These are phyloP conservation scores for Coptotermes formosanus DNA, from an alignment of 1,140 invertebrate species.

Conservation along the genomic window DNA sequence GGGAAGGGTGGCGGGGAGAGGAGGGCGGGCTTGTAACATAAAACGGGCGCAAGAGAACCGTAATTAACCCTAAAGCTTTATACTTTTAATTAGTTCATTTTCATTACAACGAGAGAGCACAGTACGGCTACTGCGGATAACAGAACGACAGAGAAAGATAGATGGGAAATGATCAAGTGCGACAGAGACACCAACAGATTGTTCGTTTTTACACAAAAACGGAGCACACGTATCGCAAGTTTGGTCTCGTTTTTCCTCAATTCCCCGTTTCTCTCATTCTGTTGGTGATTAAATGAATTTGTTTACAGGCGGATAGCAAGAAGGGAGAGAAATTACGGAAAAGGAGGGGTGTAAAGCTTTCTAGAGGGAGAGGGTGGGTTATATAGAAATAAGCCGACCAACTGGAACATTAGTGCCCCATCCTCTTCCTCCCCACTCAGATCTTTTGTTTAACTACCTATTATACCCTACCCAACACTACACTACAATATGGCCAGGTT, in stretches of 20 bases:
- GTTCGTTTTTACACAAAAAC: neutral
- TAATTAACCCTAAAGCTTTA: constrained; percentile 29
- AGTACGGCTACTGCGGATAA: neutral
- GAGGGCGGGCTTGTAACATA: constrained; percentile 13
- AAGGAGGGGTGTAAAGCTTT: neutral
- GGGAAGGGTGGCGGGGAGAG: neutral
- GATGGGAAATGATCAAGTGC: neutral
- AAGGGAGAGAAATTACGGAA: constrained; percentile 20
- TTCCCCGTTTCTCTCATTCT: neutral
- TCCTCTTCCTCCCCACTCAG: neutral
- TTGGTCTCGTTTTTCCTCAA: constrained; percentile 5
- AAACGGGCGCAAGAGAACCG: constrained; percentile 22
- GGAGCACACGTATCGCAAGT: constrained; percentile 14
- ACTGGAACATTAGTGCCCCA: neutral
- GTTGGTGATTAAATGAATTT: constrained; percentile 28
- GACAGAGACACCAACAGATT: neutral
- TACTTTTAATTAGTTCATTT: constrained; percentile 30
- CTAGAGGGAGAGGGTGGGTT: neutral
- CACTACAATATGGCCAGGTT: neutral
- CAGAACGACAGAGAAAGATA: neutral
- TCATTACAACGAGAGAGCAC: constrained; percentile 22
- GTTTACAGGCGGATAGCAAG: constrained; percentile 25
- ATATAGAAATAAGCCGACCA: neutral
- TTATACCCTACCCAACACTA: neutral
- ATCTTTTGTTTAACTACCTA: neutral